A percentile compares a stretch with the other conserved stretches of the same genome.
Conservation (phyloP, 2,888 invertebrate genomes). For the Cantharis nigra region DNA sequence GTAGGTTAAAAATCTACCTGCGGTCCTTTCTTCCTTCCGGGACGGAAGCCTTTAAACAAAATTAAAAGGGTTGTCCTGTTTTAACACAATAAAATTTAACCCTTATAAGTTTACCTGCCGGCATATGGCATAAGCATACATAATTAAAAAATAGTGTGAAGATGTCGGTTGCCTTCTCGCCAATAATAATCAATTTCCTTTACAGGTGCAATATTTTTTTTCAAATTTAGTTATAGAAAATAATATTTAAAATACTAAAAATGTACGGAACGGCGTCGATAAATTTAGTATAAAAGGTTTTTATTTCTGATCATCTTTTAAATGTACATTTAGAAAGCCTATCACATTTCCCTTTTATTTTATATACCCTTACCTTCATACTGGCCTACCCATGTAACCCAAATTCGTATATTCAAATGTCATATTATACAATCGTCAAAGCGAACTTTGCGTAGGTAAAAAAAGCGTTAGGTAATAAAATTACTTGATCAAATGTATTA, state of each 20-base stretch:
- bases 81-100: constrained; percentile 47
- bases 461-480: constrained; percentile 15
- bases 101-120: constrained; percentile 51
- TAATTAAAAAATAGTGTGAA: constrained; percentile 9
- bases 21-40: constrained; percentile 55
- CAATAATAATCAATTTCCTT: not conserved
- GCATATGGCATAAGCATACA: constrained; percentile 44
- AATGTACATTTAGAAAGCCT: constrained; percentile 27
- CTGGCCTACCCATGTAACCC: constrained; percentile 31
- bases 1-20: constrained; percentile 54
- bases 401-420: constrained; percentile 45
- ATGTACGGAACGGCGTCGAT: not conserved
- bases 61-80: constrained; percentile 51
- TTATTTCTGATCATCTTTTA: constrained; percentile 10
- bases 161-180: not conserved
- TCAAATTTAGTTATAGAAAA: not conserved
- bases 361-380: constrained; percentile 24
- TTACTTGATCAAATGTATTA: constrained; percentile 16
- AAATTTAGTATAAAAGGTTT: not conserved
- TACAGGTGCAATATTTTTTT: not conserved
- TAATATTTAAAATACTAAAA: not conserved
- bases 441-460: constrained; percentile 10
- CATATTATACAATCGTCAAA: constrained; percentile 35
- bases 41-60: constrained; percentile 43
- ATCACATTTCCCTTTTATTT: constrained; percentile 31